These are phyloP conservation scores for Rhagologus leucostigma DNA, from an alignment of 2,113 vertebrate genomes.

Conservation along the genomic window DNA sequence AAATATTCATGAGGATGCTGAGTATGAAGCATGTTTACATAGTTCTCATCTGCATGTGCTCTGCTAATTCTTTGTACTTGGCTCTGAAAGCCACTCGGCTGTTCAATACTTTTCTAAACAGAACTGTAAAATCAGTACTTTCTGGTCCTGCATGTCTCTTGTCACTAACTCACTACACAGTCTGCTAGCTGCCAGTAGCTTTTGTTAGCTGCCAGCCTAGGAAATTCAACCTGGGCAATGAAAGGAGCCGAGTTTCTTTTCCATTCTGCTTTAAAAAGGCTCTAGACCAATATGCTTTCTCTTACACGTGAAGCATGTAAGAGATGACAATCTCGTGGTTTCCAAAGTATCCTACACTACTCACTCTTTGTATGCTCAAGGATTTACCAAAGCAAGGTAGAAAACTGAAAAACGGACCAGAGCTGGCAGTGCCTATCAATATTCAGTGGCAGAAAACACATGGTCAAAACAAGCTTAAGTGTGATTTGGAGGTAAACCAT, in stretches of 20 bases:
- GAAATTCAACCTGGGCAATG: neutral
- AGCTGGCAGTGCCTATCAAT: neutral
- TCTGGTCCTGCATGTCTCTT: neutral
- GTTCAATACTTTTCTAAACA: neutral
- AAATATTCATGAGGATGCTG: neutral
- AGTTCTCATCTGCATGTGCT: neutral
- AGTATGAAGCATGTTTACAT: neutral
- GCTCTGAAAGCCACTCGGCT: neutral
- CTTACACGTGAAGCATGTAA: fast-evolving
- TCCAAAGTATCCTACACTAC: neutral
- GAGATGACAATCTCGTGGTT: neutral
- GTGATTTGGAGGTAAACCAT: neutral
- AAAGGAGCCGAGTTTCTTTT: neutral
- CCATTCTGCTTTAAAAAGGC: neutral
- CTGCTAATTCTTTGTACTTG: neutral
- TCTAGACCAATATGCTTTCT: neutral
- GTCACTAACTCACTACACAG: neutral
- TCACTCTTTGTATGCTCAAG: neutral
- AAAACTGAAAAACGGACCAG: neutral
- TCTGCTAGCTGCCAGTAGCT: neutral
- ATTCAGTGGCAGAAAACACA: neutral
- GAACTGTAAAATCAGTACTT: neutral
- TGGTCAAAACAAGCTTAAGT: neutral
- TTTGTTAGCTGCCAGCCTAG: neutral
- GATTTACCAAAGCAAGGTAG: neutral